Evolutionary conservation across 2,888 invertebrate species (phyloP).

Genomic region (Cheilosia pagana): DNA sequence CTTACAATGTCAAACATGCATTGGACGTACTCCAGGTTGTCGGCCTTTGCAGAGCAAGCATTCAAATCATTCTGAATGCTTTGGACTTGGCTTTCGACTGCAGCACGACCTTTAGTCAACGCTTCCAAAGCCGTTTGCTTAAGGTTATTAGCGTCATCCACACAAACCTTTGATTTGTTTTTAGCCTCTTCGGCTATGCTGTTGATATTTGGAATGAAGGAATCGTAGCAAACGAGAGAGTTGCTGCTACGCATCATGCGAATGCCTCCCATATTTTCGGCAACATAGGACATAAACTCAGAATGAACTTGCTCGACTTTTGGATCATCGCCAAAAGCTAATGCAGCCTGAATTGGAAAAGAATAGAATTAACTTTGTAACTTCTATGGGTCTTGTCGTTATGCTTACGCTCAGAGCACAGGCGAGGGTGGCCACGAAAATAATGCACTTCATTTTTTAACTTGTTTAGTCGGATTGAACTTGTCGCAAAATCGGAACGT

Average conservation of each 20-base stretch:
- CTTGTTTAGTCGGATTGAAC: slow-evolving; percentile 3
- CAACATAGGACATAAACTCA: slow-evolving; percentile 62
- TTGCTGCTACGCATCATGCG: slow-evolving; percentile 67
- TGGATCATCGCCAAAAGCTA: slow-evolving; percentile 10
- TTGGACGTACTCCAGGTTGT: slow-evolving; percentile 69
- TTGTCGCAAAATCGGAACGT: neutral
- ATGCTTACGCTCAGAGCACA: slow-evolving; percentile 50
- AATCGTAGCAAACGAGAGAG: slow-evolving; percentile 71
- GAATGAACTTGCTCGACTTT: slow-evolving; percentile 64
- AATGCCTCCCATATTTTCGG: slow-evolving; percentile 49
- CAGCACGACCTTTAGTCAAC: neutral
- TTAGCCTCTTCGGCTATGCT: slow-evolving; percentile 55
- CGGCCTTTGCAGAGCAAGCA: slow-evolving; percentile 45
- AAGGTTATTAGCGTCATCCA: neutral
- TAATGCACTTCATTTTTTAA: slow-evolving; percentile 46
- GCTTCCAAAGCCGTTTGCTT: neutral
- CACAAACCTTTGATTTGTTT: slow-evolving; percentile 60
- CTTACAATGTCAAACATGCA: slow-evolving; percentile 72
- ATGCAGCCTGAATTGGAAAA: slow-evolving; percentile 31
- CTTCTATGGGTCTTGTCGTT: neutral
- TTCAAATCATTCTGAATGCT: slow-evolving; percentile 61
- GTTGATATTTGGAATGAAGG: slow-evolving; percentile 71
- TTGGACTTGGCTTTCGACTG: neutral
- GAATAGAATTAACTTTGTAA: neutral
- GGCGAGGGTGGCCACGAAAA: slow-evolving; percentile 31